These are phyloP conservation scores for Mercenaria mercenaria DNA, from an alignment of 1,140 invertebrate genomes.

Conservation along the genomic window DNA sequence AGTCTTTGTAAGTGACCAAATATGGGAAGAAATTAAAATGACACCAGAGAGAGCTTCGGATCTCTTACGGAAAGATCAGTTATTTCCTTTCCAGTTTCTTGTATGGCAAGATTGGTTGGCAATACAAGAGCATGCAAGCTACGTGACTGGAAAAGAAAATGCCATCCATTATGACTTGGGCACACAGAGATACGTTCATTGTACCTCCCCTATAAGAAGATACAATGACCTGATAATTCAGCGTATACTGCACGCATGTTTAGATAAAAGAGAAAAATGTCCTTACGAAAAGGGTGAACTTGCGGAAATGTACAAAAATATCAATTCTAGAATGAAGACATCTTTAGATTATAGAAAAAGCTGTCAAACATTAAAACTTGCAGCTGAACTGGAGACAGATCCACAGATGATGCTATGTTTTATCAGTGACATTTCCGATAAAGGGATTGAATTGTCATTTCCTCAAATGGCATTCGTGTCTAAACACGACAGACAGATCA, in stretches of 20 bases:
- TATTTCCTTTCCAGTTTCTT: constrained; percentile 63
- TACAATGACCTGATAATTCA: constrained; percentile 67
- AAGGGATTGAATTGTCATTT: constrained; percentile 23
- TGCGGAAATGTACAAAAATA: constrained; percentile 50
- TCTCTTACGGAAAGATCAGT: constrained; percentile 89
- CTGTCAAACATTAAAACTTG: constrained; percentile 57
- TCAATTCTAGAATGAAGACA: constrained; percentile 46
- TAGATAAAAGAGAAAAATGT: not conserved
- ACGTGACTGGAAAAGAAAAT: not conserved
- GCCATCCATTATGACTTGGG: constrained; percentile 59
- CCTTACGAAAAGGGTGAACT: constrained; percentile 62
- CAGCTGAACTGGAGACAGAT: constrained; percentile 47
- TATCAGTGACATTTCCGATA: constrained; percentile 55
- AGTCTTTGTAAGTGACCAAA: constrained; percentile 46
- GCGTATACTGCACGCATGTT: constrained; percentile 55
- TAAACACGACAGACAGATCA: constrained; percentile 11
- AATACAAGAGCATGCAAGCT: constrained; percentile 66
- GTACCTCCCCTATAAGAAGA: constrained; percentile 65
- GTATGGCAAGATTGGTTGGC: constrained; percentile 59
- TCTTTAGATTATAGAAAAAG: constrained; percentile 62
- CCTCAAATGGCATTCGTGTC: constrained; percentile 56
- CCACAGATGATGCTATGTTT: constrained; percentile 59
- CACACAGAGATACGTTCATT: constrained; percentile 62
- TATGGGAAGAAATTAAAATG: constrained; percentile 92
- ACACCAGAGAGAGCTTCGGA: constrained; percentile 89